A percentile compares a stretch with the other conserved stretches of the same genome.
phyloP scores from a whole-genome alignment of 2,888 invertebrate genomes.

The Drosophila anomalipes region DNA sequence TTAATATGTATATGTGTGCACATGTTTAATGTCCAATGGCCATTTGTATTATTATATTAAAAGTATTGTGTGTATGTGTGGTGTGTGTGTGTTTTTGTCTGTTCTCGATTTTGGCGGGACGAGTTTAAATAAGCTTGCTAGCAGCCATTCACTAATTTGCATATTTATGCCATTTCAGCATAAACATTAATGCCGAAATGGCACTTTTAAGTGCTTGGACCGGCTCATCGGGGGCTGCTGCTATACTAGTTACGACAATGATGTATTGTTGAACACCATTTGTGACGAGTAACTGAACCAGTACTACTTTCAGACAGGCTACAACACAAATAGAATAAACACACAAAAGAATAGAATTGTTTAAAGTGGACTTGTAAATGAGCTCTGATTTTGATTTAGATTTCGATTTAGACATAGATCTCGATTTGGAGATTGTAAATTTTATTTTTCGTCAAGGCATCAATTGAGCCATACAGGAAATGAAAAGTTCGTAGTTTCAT shows the following conservation, averaged over 20 bases:
- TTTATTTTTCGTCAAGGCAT: constrained; percentile 39
- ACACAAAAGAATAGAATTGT: constrained; percentile 26
- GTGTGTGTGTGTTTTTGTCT: constrained; percentile 15
- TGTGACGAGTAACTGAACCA: constrained; percentile 55
- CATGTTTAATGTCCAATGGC: constrained; percentile 60
- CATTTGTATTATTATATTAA: constrained; percentile 51
- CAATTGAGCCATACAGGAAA: constrained; percentile 71
- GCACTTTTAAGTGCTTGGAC: constrained; percentile 78
- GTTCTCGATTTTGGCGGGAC: constrained; percentile 62
- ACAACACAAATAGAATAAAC: constrained; percentile 15
- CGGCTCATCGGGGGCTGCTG: constrained; percentile 58
- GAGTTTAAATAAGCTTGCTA: constrained; percentile 57
- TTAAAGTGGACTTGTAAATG: constrained; percentile 43
- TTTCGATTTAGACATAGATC: constrained; percentile 43
- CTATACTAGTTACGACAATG: constrained; percentile 56
- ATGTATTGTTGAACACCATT: constrained; percentile 58
- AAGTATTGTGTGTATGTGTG: neutral
- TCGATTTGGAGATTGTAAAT: constrained; percentile 49
- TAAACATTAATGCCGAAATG: constrained; percentile 76
- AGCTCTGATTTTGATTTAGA: constrained; percentile 36
- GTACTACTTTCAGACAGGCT: constrained; percentile 9
- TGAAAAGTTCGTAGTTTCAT: constrained; percentile 53
- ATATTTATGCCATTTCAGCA: constrained; percentile 75
- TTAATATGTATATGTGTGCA: constrained; percentile 52
- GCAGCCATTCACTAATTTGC: constrained; percentile 83